Percentiles rank a stretch among this genome's conserved stretches.
These are phyloP conservation scores for Dorcus parallelipipedus DNA, from an alignment of 2,888 invertebrate species.

Conservation along the genomic window DNA sequence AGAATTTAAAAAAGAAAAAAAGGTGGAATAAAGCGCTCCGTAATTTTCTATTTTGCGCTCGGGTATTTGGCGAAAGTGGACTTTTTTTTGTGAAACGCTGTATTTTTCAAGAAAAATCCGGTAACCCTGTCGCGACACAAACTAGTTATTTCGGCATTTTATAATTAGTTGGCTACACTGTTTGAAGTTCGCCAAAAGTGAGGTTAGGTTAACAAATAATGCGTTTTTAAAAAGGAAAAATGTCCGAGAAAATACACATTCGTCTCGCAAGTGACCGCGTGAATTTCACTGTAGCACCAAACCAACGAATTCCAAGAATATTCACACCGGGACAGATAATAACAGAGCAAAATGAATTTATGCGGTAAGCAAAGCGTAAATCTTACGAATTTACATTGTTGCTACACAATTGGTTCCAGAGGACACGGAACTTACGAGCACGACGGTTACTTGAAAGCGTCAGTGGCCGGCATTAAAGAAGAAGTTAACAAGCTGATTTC, in stretches of 20 bases:
- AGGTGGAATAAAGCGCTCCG: too few species aligned
- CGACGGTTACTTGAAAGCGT: constrained; percentile 79
- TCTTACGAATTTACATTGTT: not conserved
- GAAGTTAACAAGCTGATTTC: constrained; percentile 93
- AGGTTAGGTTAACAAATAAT: too few species aligned
- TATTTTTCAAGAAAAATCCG: too few species aligned
- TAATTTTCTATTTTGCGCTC: too few species aligned
- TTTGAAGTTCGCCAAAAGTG: too few species aligned
- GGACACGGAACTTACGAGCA: constrained; percentile 96
- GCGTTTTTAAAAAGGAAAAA: constrained; percentile 26
- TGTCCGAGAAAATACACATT: constrained; percentile 60
- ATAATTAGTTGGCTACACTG: too few species aligned
- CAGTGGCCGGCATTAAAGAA: constrained; percentile 91
- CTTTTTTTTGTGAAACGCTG: too few species aligned
- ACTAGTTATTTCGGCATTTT: too few species aligned
- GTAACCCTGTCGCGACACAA: too few species aligned
- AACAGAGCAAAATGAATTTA: constrained; percentile 75
- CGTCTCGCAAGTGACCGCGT: constrained; percentile 64
- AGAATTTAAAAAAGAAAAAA: too few species aligned
- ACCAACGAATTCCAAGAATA: constrained; percentile 61
- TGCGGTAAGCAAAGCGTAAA: constrained; percentile 59
- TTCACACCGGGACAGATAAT: constrained; percentile 88
- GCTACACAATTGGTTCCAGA: constrained; percentile 49
- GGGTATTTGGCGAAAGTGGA: too few species aligned
- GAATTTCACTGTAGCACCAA: constrained; percentile 55